phyloP scores from a whole-genome alignment of 2,113 vertebrate species.

The Oxyura jamaicensis region DNA sequence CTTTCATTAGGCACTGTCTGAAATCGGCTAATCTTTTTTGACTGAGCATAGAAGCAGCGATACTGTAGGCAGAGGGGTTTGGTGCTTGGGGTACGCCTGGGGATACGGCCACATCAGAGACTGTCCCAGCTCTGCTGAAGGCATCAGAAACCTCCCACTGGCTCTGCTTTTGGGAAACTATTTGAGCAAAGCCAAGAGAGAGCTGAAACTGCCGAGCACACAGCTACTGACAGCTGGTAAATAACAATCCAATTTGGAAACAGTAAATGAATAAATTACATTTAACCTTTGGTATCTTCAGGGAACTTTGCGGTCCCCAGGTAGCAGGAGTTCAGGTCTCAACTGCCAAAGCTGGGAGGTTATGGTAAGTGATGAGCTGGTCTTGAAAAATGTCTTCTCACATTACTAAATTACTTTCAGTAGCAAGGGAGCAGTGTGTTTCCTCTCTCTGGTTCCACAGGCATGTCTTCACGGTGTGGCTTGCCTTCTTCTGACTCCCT shows the following conservation, averaged over 20 bases:
- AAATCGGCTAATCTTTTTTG: conserved; percentile 12
- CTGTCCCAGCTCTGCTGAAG: neutral
- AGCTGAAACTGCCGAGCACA: neutral
- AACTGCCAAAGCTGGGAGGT: neutral
- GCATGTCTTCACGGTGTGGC: accelerated
- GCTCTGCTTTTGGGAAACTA: neutral
- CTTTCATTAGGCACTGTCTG: conserved; percentile 50
- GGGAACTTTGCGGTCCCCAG: neutral
- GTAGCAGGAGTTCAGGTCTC: neutral
- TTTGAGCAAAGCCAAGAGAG: neutral
- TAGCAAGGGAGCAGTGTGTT: neutral
- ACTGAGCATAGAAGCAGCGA: neutral
- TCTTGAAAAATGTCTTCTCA: neutral
- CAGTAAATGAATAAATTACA: neutral
- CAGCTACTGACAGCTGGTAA: neutral
- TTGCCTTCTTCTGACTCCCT: neutral
- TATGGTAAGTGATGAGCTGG: neutral
- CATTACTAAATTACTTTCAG: neutral
- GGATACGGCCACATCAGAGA: neutral
- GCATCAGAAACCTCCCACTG: neutral
- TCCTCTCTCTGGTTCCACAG: neutral
- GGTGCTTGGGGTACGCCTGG: neutral
- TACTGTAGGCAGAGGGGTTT: neutral
- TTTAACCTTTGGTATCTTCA: neutral
- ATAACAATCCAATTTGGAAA: neutral